Percentiles rank a stretch among this genome's conserved stretches.
Evolutionary conservation across 2,888 invertebrate species (phyloP).

Genomic region (Heteromyza rotundicornis): DNA sequence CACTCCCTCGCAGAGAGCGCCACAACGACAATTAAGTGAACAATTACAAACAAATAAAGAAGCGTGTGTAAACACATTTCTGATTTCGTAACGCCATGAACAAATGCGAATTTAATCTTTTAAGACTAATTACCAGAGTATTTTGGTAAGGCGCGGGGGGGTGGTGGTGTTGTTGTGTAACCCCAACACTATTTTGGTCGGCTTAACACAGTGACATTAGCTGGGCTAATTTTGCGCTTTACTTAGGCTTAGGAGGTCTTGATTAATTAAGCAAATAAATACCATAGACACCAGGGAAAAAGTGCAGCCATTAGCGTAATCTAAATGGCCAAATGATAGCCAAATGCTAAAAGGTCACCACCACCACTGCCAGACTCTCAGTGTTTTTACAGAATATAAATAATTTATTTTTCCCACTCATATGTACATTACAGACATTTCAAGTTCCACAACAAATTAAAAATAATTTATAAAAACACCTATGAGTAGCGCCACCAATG

Average conservation of each 20-base stretch:
- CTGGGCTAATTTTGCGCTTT: slow-evolving; percentile 6
- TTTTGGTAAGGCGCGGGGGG: neutral
- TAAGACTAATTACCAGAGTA: slow-evolving; percentile 48
- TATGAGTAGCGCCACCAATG: too few species aligned
- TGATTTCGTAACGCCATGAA: neutral
- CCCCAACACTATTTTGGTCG: too few species aligned
- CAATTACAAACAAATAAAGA: neutral
- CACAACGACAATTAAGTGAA: slow-evolving; percentile 37
- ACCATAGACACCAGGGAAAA: slow-evolving; percentile 14
- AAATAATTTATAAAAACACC: too few species aligned
- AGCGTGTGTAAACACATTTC: neutral
- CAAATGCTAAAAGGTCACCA: too few species aligned
- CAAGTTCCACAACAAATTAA: too few species aligned
- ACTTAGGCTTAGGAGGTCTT: slow-evolving; percentile 32
- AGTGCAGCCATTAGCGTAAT: slow-evolving; percentile 50
- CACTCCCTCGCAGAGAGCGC: slow-evolving; percentile 6
- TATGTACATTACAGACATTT: too few species aligned
- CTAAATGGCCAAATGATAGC: slow-evolving; percentile 54
- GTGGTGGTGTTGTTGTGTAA: too few species aligned
- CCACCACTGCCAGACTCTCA: too few species aligned
- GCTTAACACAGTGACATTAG: neutral
- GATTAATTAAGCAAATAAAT: slow-evolving; percentile 56
- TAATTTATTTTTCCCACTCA: too few species aligned
- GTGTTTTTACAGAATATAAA: too few species aligned
- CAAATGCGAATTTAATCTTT: slow-evolving; percentile 50